A percentile compares a stretch with the other conserved stretches of the same genome.
Conservation (phyloP, 1,140 invertebrate species). For the Telenomus remus region DNA sequence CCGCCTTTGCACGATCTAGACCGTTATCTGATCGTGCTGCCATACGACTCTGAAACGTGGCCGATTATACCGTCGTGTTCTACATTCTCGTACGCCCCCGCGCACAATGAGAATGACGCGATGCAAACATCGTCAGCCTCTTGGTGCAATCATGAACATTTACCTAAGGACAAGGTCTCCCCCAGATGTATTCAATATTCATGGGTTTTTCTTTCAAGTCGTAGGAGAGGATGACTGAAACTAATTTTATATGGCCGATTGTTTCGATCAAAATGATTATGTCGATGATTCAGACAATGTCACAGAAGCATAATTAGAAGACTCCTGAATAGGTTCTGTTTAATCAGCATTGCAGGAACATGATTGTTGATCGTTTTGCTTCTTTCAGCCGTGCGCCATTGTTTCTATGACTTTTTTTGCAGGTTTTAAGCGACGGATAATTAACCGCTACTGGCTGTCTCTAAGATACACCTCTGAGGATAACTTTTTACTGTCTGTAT, state of each 20-base stretch:
- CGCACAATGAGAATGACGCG: slow-evolving; percentile 26
- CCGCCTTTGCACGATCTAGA: slow-evolving; percentile 17
- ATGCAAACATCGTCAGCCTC: slow-evolving; percentile 17
- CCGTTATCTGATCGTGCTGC: slow-evolving; percentile 6
- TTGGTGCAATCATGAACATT: slow-evolving; percentile 35
- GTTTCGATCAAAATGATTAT: background rate
- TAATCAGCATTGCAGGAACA: background rate
- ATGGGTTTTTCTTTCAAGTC: slow-evolving; percentile 18
- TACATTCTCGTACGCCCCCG: slow-evolving; percentile 41
- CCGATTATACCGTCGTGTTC: slow-evolving; percentile 18
- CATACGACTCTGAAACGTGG: background rate
- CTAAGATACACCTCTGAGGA: slow-evolving; percentile 24
- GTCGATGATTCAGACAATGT: slow-evolving; percentile 20
- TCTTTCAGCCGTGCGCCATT: slow-evolving; percentile 9
- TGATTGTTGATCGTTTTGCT: slow-evolving; percentile 1
- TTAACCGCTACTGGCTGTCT: slow-evolving; percentile 6
- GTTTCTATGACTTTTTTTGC: slow-evolving; percentile 20
- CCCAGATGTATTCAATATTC: slow-evolving; percentile 34
- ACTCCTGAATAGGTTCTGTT: slow-evolving; percentile 6
- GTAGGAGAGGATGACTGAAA: slow-evolving; percentile 20
- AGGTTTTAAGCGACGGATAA: slow-evolving; percentile 12
- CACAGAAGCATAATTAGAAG: slow-evolving; percentile 46
- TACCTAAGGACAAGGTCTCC: slow-evolving; percentile 41
- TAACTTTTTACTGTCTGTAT: slow-evolving; percentile 40
- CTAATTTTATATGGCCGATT: background rate